These are phyloP conservation scores for Tadarida brasiliensis DNA, from an alignment of 2,797 vertebrate species.

Conservation along the genomic window DNA sequence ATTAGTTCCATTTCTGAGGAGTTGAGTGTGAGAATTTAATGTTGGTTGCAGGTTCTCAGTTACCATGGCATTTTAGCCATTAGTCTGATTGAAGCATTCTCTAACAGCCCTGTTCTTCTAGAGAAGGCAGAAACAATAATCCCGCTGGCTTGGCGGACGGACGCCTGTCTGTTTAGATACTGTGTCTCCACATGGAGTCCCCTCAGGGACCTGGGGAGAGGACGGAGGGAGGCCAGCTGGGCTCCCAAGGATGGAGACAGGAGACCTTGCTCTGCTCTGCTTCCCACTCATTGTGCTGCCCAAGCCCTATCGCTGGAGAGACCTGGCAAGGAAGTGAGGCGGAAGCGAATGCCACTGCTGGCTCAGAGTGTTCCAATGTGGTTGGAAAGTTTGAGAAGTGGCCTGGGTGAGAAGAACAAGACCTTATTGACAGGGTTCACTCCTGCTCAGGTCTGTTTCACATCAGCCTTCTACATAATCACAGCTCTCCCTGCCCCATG, in stretches of 20 bases:
- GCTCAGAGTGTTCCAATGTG: constrained; percentile 94
- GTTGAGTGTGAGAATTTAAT: constrained; percentile 1
- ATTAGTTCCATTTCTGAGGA: neutral
- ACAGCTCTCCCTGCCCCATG: constrained; percentile 62
- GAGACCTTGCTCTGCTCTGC: constrained; percentile 81
- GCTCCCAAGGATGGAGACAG: constrained; percentile 82
- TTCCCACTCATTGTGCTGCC: constrained; percentile 89
- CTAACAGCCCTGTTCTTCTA: constrained; percentile 27
- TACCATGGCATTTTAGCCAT: neutral
- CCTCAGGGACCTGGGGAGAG: constrained; percentile 43
- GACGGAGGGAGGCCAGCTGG: constrained; percentile 81
- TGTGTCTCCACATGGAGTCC: constrained; percentile 60
- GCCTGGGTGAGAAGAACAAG: constrained; percentile 92
- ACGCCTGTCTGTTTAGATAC: constrained; percentile 69
- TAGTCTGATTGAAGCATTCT: neutral
- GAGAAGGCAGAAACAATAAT: constrained; percentile 61
- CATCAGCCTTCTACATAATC: constrained; percentile 86
- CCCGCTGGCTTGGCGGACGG: neutral
- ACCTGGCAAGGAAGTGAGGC: constrained; percentile 89
- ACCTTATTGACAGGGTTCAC: constrained; percentile 92
- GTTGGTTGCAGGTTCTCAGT: constrained; percentile 45
- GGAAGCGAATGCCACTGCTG: constrained; percentile 92
- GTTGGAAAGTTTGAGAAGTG: constrained; percentile 94
- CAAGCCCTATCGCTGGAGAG: constrained; percentile 89
- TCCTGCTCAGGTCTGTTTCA: constrained; percentile 87